These are phyloP conservation scores for Rynchops niger DNA, from an alignment of 2,113 vertebrate species.

Conservation along the genomic window DNA sequence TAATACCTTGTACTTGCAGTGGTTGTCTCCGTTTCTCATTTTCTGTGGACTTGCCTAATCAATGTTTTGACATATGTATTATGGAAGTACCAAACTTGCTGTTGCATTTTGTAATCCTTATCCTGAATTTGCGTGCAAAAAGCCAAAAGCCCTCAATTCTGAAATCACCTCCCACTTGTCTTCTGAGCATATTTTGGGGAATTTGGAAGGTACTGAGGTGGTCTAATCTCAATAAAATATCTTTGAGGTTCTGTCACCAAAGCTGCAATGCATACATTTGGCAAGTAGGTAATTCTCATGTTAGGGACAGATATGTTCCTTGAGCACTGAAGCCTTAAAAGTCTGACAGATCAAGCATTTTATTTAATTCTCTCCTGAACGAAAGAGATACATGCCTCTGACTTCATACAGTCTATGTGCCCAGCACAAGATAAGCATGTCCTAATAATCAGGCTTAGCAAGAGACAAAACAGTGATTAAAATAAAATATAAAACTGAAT, in stretches of 20 bases:
- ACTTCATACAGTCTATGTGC: not conserved
- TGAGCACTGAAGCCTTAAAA: not conserved
- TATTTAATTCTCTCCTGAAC: not conserved
- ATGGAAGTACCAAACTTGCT: not conserved
- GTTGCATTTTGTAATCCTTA: not conserved
- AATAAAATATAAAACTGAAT: not conserved
- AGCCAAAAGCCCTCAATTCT: not conserved
- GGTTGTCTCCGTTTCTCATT: not conserved
- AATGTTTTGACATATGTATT: not conserved
- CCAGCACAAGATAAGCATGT: not conserved
- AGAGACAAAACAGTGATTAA: not conserved
- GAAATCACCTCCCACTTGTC: not conserved
- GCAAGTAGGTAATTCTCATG: not conserved
- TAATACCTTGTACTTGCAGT: not conserved
- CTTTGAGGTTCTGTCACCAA: not conserved
- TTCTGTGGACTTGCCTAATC: not conserved
- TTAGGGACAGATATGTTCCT: not conserved
- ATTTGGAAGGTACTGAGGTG: not conserved
- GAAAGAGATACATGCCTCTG: not conserved
- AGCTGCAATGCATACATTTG: not conserved
- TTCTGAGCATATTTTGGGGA: not conserved
- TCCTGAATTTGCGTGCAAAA: not conserved
- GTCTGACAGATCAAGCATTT: not conserved
- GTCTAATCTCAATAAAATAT: not conserved
- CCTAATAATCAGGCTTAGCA: not conserved